Evolutionary conservation across 1,140 invertebrate genomes (phyloP).

Genomic region (Limonius californicus): DNA sequence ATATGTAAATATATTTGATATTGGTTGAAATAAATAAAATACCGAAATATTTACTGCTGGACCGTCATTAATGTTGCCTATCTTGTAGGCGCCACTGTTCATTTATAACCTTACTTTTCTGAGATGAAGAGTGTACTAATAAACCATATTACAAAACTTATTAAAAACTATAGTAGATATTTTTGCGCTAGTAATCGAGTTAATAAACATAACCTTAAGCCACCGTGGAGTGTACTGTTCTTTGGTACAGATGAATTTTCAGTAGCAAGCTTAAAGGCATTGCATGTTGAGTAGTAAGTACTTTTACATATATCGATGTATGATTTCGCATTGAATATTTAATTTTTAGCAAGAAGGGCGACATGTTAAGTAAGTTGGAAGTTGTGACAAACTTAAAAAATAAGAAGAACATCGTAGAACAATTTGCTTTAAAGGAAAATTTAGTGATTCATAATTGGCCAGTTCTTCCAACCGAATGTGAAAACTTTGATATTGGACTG

Average conservation of each 20-base stretch:
- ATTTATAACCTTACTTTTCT: too few relatives aligned
- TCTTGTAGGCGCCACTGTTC: too few relatives aligned
- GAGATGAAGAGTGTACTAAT: too few relatives aligned
- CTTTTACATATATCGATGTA: not conserved
- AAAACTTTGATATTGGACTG: slow-evolving; percentile 60
- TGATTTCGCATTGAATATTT: not conserved
- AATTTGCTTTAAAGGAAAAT: slow-evolving; percentile 51
- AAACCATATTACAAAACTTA: not conserved
- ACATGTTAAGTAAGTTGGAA: slow-evolving; percentile 50
- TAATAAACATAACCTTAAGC: slow-evolving; percentile 26
- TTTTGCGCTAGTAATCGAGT: not conserved
- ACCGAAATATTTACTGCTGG: too few relatives aligned
- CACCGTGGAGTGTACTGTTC: slow-evolving; percentile 59
- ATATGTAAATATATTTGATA: too few relatives aligned
- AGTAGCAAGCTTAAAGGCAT: slow-evolving; percentile 55
- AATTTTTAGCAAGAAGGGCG: slow-evolving; percentile 40
- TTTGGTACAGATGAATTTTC: slow-evolving; percentile 68
- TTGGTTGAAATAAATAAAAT: too few relatives aligned
- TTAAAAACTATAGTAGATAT: not conserved
- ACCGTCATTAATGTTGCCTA: too few relatives aligned
- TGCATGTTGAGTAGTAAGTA: slow-evolving; percentile 52
- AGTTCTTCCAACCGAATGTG: slow-evolving; percentile 30
- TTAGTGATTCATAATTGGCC: slow-evolving; percentile 59
- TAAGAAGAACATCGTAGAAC: slow-evolving; percentile 52
- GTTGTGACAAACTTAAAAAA: slow-evolving; percentile 57